Conservation (phyloP, 2,888 invertebrate genomes). For the Slavum lentiscoides region DNA sequence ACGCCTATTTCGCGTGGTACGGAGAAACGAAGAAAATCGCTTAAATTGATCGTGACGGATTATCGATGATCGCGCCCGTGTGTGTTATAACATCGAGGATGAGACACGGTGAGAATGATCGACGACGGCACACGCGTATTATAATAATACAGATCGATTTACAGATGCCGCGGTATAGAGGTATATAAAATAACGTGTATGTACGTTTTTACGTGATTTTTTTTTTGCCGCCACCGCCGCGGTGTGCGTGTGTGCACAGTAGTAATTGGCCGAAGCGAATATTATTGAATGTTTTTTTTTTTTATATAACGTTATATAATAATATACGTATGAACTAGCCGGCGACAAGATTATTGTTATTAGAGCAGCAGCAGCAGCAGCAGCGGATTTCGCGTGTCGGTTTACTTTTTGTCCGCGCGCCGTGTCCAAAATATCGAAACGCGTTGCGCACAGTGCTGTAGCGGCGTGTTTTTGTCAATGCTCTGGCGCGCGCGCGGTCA, state of each 20-base stretch:
- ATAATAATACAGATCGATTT: no score
- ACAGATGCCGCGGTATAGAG: no score
- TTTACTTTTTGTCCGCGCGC: no score
- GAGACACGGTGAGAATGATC: slow-evolving; percentile 37
- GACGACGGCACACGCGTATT: neutral
- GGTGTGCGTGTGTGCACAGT: no score
- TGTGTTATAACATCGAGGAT: neutral
- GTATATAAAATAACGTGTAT: no score
- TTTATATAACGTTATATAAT: no score
- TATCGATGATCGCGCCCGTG: slow-evolving; percentile 27
- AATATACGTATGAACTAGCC: neutral
- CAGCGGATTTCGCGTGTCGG: slow-evolving; percentile 3
- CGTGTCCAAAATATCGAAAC: neutral
- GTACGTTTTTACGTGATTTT: no score
- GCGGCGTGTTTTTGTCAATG: slow-evolving; percentile 34
- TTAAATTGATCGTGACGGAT: slow-evolving; percentile 43
- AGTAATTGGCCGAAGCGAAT: slow-evolving; percentile 48
- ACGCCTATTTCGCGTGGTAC: no score
- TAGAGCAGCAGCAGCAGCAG: no score
- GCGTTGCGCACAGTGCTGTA: neutral
- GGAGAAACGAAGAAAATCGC: slow-evolving; percentile 25
- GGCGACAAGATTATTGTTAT: slow-evolving; percentile 34
- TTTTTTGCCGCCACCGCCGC: neutral
- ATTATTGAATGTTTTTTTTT: neutral
- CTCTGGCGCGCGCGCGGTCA: neutral